Base-by-base conservation (phyloP, 2,113 vertebrate genomes). In the Menura novaehollandiae region DNA sequence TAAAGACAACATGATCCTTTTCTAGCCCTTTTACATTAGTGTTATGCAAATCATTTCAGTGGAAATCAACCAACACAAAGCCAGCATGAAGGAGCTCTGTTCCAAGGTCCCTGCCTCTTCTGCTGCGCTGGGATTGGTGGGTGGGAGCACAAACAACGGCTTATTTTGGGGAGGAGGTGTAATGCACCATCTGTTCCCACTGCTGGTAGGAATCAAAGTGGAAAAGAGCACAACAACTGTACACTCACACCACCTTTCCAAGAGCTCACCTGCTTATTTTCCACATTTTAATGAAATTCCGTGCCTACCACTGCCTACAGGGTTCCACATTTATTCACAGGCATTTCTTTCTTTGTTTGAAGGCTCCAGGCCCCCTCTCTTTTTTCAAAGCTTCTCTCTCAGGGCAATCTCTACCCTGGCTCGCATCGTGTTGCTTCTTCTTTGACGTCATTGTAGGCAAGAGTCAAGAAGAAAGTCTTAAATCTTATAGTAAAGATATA, bases 141-240 rank as follows among this genome's bases (percentile, higher is more conserved):
- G 87, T 85, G 79, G 88, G 71, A 91, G 30, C 0, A 0, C 44
- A 88, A 74, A 46, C 46, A 64, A 55, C 33, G 47, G 79, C 35
- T 92, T 28, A 0, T 89, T 96, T 84, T 84, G 63, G 73, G 89
- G 69, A 93, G 80, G 68, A 75, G 73, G 52, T 89, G 69, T 32
- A 92, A 91, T 56, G n/a, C 2, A 3, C 95, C 95, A 97, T 95
- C 96, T 95, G 85, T 92, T 95, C 64, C 92, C 60, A 53, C 83
- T 91, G 79, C 33, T 93, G 68, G 62, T 56, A 78, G 63, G 43
- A 86, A 84, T 86, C 82, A 90, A 59, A 91, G 68, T 68, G 56
- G 64, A 74, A 74, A 52, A 47, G 15, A 86, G 47, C 23, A 63
- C 46, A 71, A 75, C 44, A 76, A 91, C 82, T 60, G 28, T 55